phyloP scores from a whole-genome alignment of 2,797 vertebrate genomes.

The Meriones psammophilus region DNA sequence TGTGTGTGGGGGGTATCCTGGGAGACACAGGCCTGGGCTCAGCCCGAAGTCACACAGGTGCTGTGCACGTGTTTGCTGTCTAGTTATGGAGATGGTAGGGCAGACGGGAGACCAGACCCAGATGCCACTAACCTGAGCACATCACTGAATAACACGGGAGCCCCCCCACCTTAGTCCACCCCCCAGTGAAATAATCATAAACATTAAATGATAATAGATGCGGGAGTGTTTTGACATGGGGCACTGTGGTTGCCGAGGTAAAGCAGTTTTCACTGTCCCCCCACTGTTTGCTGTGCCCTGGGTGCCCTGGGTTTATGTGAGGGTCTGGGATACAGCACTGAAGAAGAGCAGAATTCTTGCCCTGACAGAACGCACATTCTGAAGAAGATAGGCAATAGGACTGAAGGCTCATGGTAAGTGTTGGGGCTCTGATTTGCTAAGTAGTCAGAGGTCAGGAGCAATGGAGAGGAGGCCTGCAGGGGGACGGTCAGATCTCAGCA shows the following conservation, averaged over 20 bases:
- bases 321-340: neutral
- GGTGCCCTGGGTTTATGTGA: neutral
- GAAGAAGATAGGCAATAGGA: neutral
- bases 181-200: neutral
- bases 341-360: neutral
- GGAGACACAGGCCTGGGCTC: neutral
- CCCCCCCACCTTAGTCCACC: neutral
- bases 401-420: neutral
- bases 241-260: neutral
- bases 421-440: neutral
- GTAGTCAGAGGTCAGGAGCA: neutral
- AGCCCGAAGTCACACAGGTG: too few relatives aligned
- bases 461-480: neutral
- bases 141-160: neutral
- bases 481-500: neutral
- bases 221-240: neutral
- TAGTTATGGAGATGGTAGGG: neutral
- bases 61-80: neutral
- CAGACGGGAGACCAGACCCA: neutral
- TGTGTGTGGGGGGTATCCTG: neutral
- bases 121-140: neutral
- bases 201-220: neutral
- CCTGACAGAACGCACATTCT: rapidly evolving
- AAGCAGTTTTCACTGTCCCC: too few relatives aligned
- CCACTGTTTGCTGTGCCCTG: too few relatives aligned